phyloP scores from a whole-genome alignment of 2,113 vertebrate species.

The Phyllostomus discolor region DNA sequence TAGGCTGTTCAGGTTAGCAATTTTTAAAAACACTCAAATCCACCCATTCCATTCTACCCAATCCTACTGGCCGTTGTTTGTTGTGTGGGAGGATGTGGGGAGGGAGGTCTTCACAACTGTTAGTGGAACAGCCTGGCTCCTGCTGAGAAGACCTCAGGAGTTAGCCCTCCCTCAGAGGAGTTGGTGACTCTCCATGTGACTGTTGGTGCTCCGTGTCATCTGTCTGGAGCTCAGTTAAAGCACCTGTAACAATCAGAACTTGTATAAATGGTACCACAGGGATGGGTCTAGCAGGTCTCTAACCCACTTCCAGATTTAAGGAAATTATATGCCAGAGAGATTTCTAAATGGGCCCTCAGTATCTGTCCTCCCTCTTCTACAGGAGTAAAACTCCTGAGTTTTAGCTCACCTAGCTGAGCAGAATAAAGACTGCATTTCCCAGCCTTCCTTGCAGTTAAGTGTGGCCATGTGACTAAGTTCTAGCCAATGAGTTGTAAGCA shows the following conservation, averaged over 20 bases:
- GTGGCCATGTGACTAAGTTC: not conserved
- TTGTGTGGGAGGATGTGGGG: rapidly evolving
- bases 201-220: not conserved
- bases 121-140: not conserved
- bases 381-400: not conserved
- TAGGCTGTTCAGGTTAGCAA: not conserved
- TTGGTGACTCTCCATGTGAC: not conserved
- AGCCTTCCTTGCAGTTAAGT: not conserved
- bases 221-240: not conserved
- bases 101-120: not conserved
- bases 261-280: not conserved
- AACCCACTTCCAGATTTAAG: not conserved
- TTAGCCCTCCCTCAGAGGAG: not conserved
- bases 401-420: not conserved
- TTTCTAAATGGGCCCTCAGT: not conserved
- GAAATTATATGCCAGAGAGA: not conserved
- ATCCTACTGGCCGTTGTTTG: not conserved
- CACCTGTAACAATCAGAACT: not conserved
- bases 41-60: not conserved
- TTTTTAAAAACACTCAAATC: not conserved
- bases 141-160: not conserved
- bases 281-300: not conserved
- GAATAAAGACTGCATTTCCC: not conserved
- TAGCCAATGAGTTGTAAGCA: not conserved
- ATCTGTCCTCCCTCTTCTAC: not conserved